Evolutionary conservation across 2,888 invertebrate species (phyloP), one percentile per base, ranked within the genome.

Genomic region (Furcula furcula): DNA sequence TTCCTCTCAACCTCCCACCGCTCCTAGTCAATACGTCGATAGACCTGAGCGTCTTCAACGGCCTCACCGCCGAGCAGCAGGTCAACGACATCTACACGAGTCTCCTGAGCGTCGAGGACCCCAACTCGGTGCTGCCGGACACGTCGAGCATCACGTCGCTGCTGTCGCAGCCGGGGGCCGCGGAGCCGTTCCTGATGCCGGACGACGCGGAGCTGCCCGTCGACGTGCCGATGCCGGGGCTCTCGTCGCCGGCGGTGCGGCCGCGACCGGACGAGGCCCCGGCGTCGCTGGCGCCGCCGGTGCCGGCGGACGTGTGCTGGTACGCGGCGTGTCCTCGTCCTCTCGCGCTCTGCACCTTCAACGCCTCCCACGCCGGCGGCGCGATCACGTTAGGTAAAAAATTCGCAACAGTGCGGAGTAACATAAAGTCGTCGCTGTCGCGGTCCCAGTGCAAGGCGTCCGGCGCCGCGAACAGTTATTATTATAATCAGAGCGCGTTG

Each of bases 261-360:
- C 43, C 51, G 21, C 40, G 54, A 31, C 40, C 55, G 12, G 63
- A 59, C 6, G 77, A 69, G 14, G 53, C 46, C 28, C 55, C 63
- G 11, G 65, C 26, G 68, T 68, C 33, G 67, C 74, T 72, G 25
- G 74, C 76, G 21, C 65, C 76, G 47, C 69, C 60, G 46, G 77
- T 64, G 22, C 77, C 85, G 46, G 54, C 55, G 42, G 88, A 76
- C 65, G 88, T 72, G 52, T 86, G 82, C 48, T 82, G 90, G 81
- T 91, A 91, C 64, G 69, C 88, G 43, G 65, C 90, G 12, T 90
- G 91, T 39, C 91, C 92, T 40, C 91, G 93, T 41, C 91, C 92
- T 7, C 88, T 92, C 7, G 87, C 90, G 18, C 66, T 91, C 29
- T 90, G 91, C 56, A 90, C 91, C 4, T 91, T 86, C 60, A 90